Percentiles rank a stretch among this genome's conserved stretches.
phyloP scores from a whole-genome alignment of 2,113 vertebrate species.

The Oreotragus oreotragus region DNA sequence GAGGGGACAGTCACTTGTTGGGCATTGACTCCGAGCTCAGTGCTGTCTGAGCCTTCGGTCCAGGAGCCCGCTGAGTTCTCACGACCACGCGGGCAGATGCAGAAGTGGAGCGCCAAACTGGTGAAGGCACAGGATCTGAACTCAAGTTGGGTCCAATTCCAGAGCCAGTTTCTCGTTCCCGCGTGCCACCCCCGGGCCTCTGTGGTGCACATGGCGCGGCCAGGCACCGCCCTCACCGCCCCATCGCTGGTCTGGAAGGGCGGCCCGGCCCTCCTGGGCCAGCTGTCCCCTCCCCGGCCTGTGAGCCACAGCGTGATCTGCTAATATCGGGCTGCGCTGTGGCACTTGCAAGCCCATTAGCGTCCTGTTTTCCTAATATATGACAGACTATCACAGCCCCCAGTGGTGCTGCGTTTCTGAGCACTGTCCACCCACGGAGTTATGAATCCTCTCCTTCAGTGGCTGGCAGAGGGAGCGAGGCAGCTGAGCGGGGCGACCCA shows the following conservation, averaged over 20 bases:
- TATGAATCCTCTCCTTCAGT: neutral
- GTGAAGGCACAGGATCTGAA: neutral
- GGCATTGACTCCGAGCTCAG: neutral
- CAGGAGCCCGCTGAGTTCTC: neutral
- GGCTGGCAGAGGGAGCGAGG: neutral
- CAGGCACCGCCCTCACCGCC: rapidly evolving
- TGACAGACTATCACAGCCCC: slow-evolving; percentile 27
- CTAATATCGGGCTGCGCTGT: neutral
- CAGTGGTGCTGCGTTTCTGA: neutral
- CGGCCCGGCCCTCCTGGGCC: neutral
- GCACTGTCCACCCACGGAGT: neutral
- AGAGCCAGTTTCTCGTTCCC: neutral
- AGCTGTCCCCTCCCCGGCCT: neutral
- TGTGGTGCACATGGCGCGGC: neutral
- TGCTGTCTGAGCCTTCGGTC: rapidly evolving
- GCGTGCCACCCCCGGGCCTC: no score
- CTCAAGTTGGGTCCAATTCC: neutral
- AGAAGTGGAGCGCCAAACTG: neutral
- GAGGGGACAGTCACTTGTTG: rapidly evolving
- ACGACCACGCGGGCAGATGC: rapidly evolving
- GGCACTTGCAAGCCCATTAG: slow-evolving; percentile 5
- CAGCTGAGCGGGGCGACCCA: neutral
- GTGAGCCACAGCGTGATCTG: neutral
- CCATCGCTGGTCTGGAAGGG: neutral
- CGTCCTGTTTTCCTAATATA: slow-evolving; percentile 31